These are phyloP conservation scores for Synaphobranchus kaupii DNA, from an alignment of 2,797 vertebrate genomes.

Conservation along the genomic window DNA sequence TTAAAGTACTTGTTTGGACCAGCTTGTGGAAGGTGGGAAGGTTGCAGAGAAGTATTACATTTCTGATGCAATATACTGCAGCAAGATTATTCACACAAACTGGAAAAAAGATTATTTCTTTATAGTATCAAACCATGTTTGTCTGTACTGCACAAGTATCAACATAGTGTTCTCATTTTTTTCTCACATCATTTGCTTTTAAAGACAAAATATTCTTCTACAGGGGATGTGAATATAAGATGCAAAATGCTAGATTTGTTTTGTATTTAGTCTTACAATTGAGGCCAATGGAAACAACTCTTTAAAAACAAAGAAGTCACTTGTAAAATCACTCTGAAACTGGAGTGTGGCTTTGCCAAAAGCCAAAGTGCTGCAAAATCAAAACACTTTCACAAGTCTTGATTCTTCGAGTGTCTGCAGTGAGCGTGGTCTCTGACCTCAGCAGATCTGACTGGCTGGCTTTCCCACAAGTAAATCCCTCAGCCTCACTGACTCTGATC, in stretches of 20 bases:
- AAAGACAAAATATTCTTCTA: conserved; percentile 2
- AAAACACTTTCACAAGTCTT: background rate
- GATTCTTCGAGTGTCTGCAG: background rate
- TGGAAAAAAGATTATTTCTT: background rate
- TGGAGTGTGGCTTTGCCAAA: background rate
- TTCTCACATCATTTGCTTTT: too few species aligned
- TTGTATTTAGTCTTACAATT: background rate
- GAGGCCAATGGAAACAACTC: background rate
- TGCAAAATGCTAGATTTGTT: background rate
- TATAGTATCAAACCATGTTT: too few species aligned
- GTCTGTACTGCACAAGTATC: too few species aligned
- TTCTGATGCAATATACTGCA: background rate
- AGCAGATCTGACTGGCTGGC: background rate
- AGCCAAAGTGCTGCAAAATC: background rate
- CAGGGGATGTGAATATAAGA: background rate
- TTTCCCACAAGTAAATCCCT: background rate
- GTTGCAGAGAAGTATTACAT: background rate
- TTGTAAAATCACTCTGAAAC: background rate
- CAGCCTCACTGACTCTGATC: background rate
- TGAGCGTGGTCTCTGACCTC: background rate
- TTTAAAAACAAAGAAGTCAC: background rate
- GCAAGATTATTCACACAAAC: background rate
- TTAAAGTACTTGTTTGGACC: background rate
- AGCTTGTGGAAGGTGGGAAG: background rate
- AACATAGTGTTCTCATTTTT: too few species aligned